phyloP scores from a whole-genome alignment of 1,140 invertebrate genomes.

The Chironomus tepperi region DNA sequence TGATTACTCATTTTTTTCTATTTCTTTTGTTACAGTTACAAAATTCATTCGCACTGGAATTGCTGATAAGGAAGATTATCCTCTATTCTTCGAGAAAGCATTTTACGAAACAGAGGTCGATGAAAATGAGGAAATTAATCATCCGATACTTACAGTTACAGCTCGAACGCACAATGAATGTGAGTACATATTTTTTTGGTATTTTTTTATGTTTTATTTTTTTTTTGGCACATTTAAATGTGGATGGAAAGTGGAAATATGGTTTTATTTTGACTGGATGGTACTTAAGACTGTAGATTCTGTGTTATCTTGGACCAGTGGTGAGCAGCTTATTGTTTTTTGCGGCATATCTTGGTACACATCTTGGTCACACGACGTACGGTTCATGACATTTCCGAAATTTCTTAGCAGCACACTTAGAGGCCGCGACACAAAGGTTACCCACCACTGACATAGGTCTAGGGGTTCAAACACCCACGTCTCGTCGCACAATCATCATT shows the following conservation, averaged over 20 bases:
- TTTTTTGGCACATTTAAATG: background rate
- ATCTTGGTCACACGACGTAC: too few species aligned
- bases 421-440: too few species aligned
- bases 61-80: slow-evolving; percentile 59
- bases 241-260: background rate
- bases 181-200: slow-evolving; percentile 34
- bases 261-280: background rate
- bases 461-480: too few species aligned
- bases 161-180: slow-evolving; percentile 62
- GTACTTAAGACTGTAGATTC: too few species aligned
- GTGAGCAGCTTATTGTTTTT: too few species aligned
- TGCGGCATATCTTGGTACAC: too few species aligned
- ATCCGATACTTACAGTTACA: slow-evolving; percentile 56
- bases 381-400: too few species aligned
- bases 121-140: slow-evolving; percentile 60
- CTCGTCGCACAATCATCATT: too few species aligned
- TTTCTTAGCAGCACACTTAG: too few species aligned
- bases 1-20: slow-evolving; percentile 22
- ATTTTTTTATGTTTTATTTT: slow-evolving; percentile 22
- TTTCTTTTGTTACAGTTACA: slow-evolving; percentile 41
- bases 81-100: slow-evolving; percentile 59
- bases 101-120: slow-evolving; percentile 59
- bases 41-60: slow-evolving; percentile 46
- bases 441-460: too few species aligned
- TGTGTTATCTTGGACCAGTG: too few species aligned